A percentile compares a stretch with the other conserved stretches of the same genome.
These are phyloP conservation scores for Polydrusus tereticollis DNA, from an alignment of 2,888 invertebrate species.

Conservation along the genomic window DNA sequence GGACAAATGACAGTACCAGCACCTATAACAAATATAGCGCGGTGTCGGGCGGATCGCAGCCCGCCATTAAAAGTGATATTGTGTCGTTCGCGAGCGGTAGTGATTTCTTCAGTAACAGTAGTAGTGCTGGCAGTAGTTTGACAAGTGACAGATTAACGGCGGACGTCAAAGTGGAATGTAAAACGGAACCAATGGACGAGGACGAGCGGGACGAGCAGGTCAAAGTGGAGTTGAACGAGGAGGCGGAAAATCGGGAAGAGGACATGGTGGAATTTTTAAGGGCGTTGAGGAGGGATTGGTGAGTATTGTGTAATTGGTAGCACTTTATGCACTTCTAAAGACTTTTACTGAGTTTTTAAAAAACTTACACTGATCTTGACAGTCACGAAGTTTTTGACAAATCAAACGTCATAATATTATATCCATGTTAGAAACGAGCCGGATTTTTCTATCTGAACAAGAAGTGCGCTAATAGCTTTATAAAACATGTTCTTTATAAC, in stretches of 20 bases:
- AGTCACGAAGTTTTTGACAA: no score
- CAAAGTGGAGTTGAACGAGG: conserved; percentile 1
- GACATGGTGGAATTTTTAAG: conserved; percentile 64
- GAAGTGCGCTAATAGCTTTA: no score
- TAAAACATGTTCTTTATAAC: no score
- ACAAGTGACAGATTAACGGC: conserved; percentile 17
- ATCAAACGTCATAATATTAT: no score
- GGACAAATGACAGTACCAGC: conserved; percentile 57
- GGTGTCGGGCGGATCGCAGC: conserved; percentile 53
- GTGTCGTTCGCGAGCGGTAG: conserved; percentile 28
- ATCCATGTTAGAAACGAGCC: no score
- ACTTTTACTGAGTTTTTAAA: no score
- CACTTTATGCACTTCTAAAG: no score
- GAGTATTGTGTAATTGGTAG: conserved; percentile 51
- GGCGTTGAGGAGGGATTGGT: conserved; percentile 70
- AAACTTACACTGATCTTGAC: no score
- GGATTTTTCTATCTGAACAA: no score
- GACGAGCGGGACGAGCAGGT: conserved; percentile 39
- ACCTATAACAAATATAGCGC: conserved; percentile 47
- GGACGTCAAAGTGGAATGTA: conserved; percentile 53
- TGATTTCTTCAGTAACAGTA: conserved; percentile 26
- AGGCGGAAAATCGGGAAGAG: conserved; percentile 51
- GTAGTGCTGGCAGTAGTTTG: conserved; percentile 15
- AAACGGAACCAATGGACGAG: conserved; percentile 59
- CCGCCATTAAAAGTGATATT: conserved; percentile 52